Conservation (phyloP, 2,888 invertebrate species). For the Nineta flava region DNA sequence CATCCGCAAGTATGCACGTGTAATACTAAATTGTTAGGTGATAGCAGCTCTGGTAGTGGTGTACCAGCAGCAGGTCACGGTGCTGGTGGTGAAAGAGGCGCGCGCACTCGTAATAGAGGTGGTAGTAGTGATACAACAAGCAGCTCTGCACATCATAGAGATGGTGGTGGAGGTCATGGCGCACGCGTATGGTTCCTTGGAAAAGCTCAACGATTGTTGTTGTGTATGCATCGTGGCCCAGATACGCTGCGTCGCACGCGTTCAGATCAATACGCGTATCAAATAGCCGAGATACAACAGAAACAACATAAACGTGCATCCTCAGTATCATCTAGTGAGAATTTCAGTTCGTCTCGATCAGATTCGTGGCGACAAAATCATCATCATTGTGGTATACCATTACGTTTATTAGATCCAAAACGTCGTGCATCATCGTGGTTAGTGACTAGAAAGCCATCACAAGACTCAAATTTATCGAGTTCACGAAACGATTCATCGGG, state of each 20-base stretch:
- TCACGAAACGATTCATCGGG: slow-evolving; percentile 85
- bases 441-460: slow-evolving; percentile 80
- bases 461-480: slow-evolving; percentile 80
- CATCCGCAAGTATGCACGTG: slow-evolving; percentile 37
- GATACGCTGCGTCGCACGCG: slow-evolving; percentile 28
- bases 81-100: slow-evolving; percentile 17
- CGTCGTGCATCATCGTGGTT: slow-evolving; percentile 77
- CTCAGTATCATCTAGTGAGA: slow-evolving; percentile 76
- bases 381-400: slow-evolving; percentile 59
- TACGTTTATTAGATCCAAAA: slow-evolving; percentile 56
- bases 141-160: slow-evolving; percentile 15
- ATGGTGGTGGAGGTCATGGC: slow-evolving; percentile 13
- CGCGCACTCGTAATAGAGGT: slow-evolving; percentile 19
- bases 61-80: slow-evolving; percentile 13
- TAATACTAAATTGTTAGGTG: slow-evolving; percentile 36
- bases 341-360: slow-evolving; percentile 75
- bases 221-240: slow-evolving; percentile 22
- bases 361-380: slow-evolving; percentile 71
- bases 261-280: slow-evolving; percentile 54
- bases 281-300: slow-evolving; percentile 58
- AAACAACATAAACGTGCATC: slow-evolving; percentile 63
- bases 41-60: slow-evolving; percentile 28
- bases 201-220: slow-evolving; percentile 34
- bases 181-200: slow-evolving; percentile 27
- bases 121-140: slow-evolving; percentile 15